A percentile compares a stretch with the other conserved stretches of the same genome.
Conservation (phyloP, 2,113 vertebrate genomes). For the Leptocoma aspasia region DNA sequence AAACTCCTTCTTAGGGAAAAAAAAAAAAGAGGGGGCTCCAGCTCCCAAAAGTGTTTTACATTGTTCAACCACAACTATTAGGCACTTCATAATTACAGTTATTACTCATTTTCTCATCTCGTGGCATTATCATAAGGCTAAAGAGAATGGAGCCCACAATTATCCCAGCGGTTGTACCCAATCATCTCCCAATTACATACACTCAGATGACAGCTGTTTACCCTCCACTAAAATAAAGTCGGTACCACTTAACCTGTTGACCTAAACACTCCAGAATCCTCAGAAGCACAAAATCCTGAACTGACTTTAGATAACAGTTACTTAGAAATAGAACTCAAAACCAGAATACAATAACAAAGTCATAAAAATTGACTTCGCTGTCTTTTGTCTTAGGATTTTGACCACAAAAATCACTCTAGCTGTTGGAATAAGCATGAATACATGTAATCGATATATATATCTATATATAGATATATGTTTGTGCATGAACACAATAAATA, state of each 20-base stretch:
- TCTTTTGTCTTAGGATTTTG: not conserved
- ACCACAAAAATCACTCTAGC: not conserved
- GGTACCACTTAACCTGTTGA: not conserved
- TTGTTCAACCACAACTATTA: not conserved
- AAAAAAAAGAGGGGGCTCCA: not conserved
- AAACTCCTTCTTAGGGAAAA: rapidly evolving
- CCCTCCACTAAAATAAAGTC: not conserved
- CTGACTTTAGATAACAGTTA: not conserved
- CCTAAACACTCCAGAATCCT: not conserved
- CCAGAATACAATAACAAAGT: not conserved
- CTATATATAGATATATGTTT: rapidly evolving
- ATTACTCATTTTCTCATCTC: slow-evolving; percentile 16
- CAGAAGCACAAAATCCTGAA: not conserved
- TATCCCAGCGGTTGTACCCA: not conserved
- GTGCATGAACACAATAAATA: not conserved
- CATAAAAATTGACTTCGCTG: not conserved
- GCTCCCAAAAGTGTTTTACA: not conserved
- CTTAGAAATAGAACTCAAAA: not conserved
- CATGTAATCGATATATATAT: rapidly evolving
- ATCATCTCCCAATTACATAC: slow-evolving; percentile 4
- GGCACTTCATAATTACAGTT: not conserved
- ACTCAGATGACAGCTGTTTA: not conserved
- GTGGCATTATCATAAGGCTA: not conserved
- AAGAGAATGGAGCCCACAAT: not conserved
- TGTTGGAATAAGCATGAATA: not conserved